Evolutionary conservation across 2,797 vertebrate species (phyloP).

Genomic region (Tachyglossus aculeatus): DNA sequence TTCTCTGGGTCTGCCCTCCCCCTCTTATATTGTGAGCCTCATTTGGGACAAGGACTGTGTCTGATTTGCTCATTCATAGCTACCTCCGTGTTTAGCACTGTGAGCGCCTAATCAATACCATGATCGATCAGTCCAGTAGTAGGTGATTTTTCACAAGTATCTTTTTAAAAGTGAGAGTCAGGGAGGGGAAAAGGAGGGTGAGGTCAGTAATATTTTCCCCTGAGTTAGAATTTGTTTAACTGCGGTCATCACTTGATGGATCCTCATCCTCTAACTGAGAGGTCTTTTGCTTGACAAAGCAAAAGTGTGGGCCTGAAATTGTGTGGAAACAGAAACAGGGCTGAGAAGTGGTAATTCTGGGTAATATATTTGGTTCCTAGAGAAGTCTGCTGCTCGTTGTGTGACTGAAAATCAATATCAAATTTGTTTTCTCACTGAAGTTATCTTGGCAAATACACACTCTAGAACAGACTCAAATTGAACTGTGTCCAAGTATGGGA

Average conservation of each 20-base stretch:
- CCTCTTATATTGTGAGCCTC: no score
- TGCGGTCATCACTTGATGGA: neutral
- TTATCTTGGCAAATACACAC: conserved; percentile 46
- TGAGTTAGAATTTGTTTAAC: neutral
- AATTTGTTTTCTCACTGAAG: conserved; percentile 34
- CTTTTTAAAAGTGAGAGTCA: neutral
- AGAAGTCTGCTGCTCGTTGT: conserved; percentile 12
- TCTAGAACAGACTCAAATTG: conserved; percentile 25
- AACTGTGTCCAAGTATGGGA: neutral
- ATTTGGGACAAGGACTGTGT: no score
- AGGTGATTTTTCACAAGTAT: no score
- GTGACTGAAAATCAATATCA: conserved; percentile 51
- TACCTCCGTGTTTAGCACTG: no score
- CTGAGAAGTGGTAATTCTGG: neutral
- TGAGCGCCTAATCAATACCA: no score
- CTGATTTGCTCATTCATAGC: no score
- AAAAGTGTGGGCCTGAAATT: conserved; percentile 9
- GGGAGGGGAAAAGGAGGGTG: neutral
- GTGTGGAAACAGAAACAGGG: neutral
- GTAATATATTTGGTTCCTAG: conserved; percentile 29
- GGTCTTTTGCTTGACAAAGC: neutral
- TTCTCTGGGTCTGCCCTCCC: no score
- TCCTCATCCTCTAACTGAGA: neutral
- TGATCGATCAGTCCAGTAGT: no score
- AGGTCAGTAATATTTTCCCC: neutral